phyloP scores from a whole-genome alignment of 2,797 vertebrate species.

The Sebastiscus tertius region DNA sequence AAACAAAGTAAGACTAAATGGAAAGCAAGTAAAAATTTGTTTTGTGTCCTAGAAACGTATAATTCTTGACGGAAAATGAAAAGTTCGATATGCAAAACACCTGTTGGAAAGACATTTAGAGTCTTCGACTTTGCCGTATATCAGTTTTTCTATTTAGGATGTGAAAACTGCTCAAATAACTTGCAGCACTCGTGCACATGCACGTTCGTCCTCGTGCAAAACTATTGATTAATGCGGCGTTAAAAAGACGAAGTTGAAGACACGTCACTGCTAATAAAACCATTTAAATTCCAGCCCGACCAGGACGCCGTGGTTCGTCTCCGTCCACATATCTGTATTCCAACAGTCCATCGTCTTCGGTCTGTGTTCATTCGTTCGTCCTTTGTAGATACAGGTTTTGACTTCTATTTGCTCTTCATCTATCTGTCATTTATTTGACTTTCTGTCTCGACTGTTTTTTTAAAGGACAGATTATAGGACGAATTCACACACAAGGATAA shows the following conservation, averaged over 20 bases:
- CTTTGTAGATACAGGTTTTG: background rate
- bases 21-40: too few species aligned
- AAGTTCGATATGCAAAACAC: background rate
- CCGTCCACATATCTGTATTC: background rate
- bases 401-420: conserved; percentile 22
- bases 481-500: background rate
- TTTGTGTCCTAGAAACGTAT: too few species aligned
- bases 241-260: background rate
- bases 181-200: background rate
- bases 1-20: background rate
- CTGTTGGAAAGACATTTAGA: background rate
- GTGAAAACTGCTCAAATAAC: background rate
- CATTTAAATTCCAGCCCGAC: background rate
- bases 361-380: background rate
- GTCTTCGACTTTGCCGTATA: background rate
- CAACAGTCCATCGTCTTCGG: background rate
- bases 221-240: background rate
- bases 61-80: background rate
- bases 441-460: background rate
- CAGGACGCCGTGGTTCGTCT: background rate
- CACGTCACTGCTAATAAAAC: background rate
- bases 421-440: conserved; percentile 26
- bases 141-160: background rate
- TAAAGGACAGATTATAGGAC: background rate
- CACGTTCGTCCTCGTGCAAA: fast-evolving